Base-by-base conservation (phyloP, 1,140 invertebrate genomes). In the Eciton burchellii region DNA sequence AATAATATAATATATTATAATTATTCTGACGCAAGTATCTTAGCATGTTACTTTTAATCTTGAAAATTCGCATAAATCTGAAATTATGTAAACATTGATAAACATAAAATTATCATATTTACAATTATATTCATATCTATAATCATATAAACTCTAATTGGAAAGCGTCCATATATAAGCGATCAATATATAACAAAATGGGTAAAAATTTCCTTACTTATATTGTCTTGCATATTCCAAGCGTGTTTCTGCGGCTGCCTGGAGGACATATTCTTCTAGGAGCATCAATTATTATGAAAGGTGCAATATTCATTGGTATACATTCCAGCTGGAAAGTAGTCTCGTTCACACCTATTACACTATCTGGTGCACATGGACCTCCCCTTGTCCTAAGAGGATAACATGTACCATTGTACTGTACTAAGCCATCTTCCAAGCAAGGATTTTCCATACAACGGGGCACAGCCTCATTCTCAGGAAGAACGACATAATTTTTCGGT, bases 361-460 rank as follows among this genome's bases (percentile, higher is more conserved):
- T 77, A 14, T 77, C 47, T 0, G 71, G 26, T 0, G 71, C 87
- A 88, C 95, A 96, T 11, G 94, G 93, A 19, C 65, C 91, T 3
- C 88, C 87, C 60, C 29, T 89, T 4, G 90, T 88, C 21, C 93
- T 93, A 3, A 96, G 87, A 54, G 83, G 35, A 72, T 95, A 94
- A 83, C 96, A 96, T 11, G 84, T 89, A 0, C 90, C 92, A 14
- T 94, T 93, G 62, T 94, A 95, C 16, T 82, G 65, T 0, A 96
- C 95, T 14, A 90, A 81, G 0, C 93, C 93, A 73, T 95, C 94
- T 0, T 84, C 74, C 5, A 26, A 12, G 84, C 96, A 97, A 0
- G 94, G 94, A 93, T 97, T 97, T 5, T 74, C 81, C 1, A 91
- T 91, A 86, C 96, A 97, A 65, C 93, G 92, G 0, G 96, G 95